Conservation (phyloP, 2,888 invertebrate genomes). For the Trilocha varians region DNA sequence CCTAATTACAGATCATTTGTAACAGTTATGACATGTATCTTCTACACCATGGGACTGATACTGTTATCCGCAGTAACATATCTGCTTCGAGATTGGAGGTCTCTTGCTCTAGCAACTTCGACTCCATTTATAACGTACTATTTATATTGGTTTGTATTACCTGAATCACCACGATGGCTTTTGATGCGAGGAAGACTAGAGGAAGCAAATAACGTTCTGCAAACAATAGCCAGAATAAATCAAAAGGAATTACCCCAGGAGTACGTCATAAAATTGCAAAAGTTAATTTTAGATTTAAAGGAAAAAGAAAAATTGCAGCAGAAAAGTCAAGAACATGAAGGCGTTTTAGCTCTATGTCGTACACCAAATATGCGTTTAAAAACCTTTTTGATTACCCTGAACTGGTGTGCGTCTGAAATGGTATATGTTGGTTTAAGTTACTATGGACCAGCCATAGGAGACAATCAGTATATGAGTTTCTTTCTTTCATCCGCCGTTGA, state of each 20-base stretch:
- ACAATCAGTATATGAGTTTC: slow-evolving; percentile 91
- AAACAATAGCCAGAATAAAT: slow-evolving; percentile 84
- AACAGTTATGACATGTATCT: slow-evolving; percentile 92
- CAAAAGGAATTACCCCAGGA: slow-evolving; percentile 82
- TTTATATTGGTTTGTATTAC: slow-evolving; percentile 88
- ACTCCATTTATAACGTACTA: slow-evolving; percentile 89
- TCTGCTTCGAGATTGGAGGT: slow-evolving; percentile 87
- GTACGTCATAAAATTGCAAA: slow-evolving; percentile 81
- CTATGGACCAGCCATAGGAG: slow-evolving; percentile 91
- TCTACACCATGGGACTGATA: slow-evolving; percentile 90
- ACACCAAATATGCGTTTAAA: slow-evolving; percentile 93
- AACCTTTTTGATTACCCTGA: slow-evolving; percentile 87
- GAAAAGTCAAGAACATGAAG: slow-evolving; percentile 35
- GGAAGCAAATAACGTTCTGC: slow-evolving; percentile 85
- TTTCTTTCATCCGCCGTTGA: slow-evolving; percentile 90
- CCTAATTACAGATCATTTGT: slow-evolving; percentile 93
- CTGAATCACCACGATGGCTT: slow-evolving; percentile 95
- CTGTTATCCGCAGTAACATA: slow-evolving; percentile 89
- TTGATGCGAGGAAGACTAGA: slow-evolving; percentile 85
- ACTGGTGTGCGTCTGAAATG: slow-evolving; percentile 94
- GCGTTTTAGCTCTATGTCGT: slow-evolving; percentile 78
- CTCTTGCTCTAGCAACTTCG: slow-evolving; percentile 85
- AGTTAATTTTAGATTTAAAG: slow-evolving; percentile 78
- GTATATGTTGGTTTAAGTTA: slow-evolving; percentile 94
- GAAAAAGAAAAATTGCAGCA: slow-evolving; percentile 61